Evolutionary conservation across 2,888 invertebrate species (phyloP).

Genomic region (Phortica okadai): DNA sequence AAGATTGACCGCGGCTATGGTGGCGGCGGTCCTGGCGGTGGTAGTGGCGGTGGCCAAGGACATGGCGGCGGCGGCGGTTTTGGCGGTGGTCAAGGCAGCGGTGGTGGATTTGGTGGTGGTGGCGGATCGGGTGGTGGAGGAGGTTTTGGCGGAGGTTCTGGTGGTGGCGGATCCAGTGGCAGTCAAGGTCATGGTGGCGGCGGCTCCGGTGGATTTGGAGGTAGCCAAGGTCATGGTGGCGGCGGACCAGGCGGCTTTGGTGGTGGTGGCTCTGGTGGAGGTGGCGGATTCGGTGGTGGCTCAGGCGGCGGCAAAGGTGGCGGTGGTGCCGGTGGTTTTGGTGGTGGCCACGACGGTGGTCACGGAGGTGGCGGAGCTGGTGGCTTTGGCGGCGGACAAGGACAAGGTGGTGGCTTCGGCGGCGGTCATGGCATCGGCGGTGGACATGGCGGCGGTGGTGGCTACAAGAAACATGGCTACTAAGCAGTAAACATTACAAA

Average conservation of each 20-base stretch:
- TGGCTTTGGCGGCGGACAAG: constrained; percentile 3
- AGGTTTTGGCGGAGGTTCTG: constrained; percentile 7
- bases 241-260: constrained; percentile 11
- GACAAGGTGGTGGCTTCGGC: not conserved
- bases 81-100: not conserved
- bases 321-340: constrained; percentile 3
- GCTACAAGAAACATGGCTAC: constrained; percentile 23
- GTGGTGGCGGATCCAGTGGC: constrained; percentile 1
- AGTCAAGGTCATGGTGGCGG: not conserved
- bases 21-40: constrained; percentile 22
- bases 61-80: constrained; percentile 2
- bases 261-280: constrained; percentile 10
- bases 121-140: not conserved
- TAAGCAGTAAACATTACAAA: not conserved
- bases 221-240: constrained; percentile 14
- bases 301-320: not conserved
- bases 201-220: constrained; percentile 9
- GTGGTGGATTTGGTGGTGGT: constrained; percentile 8
- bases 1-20: not conserved
- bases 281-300: constrained; percentile 20
- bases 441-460: constrained; percentile 9
- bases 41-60: not conserved
- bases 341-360: not conserved
- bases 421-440: not conserved
- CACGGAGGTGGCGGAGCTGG: not conserved